phyloP scores from a whole-genome alignment of 2,113 vertebrate genomes.

The Synodontis membranacea region DNA sequence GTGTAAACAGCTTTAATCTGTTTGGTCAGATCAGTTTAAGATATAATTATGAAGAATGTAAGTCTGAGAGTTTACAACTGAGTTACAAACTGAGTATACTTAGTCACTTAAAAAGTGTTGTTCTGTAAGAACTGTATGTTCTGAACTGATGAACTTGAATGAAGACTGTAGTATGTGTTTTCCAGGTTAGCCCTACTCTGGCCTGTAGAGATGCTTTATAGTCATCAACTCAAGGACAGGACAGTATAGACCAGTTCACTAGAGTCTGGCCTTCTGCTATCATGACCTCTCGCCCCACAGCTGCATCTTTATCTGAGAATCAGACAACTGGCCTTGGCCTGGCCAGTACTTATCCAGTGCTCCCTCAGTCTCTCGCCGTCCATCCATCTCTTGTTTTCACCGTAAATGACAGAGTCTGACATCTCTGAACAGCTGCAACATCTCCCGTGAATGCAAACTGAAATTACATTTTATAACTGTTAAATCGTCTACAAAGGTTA shows the following conservation, averaged over 20 bases:
- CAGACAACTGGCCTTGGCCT: conserved; percentile 58
- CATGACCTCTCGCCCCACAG: conserved; percentile 71
- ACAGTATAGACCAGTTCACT: conserved; percentile 64
- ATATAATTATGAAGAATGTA: neutral
- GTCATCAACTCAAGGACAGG: conserved; percentile 71
- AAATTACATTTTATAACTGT: neutral
- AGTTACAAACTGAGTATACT: neutral
- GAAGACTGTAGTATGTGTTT: neutral
- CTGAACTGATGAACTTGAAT: neutral
- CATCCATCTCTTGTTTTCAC: conserved; percentile 4
- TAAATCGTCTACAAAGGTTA: neutral
- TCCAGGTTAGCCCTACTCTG: neutral
- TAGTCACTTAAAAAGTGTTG: neutral
- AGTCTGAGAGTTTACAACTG: neutral
- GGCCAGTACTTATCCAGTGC: conserved; percentile 24
- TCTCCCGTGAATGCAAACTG: neutral
- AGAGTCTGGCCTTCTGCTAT: conserved; percentile 62
- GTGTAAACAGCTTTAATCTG: neutral
- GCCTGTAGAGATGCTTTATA: conserved; percentile 7
- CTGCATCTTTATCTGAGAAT: conserved; percentile 64
- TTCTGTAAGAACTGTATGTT: neutral
- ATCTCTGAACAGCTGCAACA: neutral
- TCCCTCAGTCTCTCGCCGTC: conserved; percentile 37
- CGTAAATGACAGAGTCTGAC: neutral
- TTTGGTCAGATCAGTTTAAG: neutral